These are phyloP conservation scores for Denticeps clupeoides DNA, from an alignment of 2,797 vertebrate genomes.

Conservation along the genomic window DNA sequence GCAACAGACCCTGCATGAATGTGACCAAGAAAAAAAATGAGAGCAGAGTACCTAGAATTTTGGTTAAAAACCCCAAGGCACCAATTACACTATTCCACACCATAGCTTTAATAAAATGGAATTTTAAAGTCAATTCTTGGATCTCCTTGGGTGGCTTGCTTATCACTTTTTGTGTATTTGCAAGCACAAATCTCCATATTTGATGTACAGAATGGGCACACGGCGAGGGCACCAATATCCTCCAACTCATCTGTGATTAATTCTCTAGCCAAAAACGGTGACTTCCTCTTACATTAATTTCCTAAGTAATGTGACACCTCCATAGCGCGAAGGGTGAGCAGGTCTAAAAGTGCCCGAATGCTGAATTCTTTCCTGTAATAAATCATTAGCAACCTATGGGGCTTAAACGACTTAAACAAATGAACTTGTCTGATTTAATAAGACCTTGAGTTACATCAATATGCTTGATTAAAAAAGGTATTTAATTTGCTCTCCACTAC, in stretches of 20 bases:
- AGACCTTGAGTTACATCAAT: conserved; percentile 57
- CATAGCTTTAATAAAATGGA: too few species aligned
- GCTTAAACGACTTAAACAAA: conserved; percentile 68
- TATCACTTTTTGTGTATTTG: conserved; percentile 22
- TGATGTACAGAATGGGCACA: conserved; percentile 43
- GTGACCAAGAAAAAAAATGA: too few species aligned
- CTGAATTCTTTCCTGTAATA: conserved; percentile 60
- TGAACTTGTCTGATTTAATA: conserved; percentile 69
- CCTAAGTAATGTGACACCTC: conserved; percentile 57
- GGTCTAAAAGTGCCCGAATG: conserved; percentile 51
- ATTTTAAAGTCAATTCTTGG: too few species aligned
- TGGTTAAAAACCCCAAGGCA: too few species aligned
- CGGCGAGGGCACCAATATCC: conserved; percentile 27
- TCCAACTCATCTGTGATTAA: conserved; percentile 55
- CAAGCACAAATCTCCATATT: conserved; percentile 28
- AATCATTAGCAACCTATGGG: conserved; percentile 63
- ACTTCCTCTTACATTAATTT: conserved; percentile 68
- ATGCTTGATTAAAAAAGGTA: conserved; percentile 31
- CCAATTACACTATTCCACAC: too few species aligned
- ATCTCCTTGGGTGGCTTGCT: conserved; percentile 7
- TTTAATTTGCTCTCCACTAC: conserved; percentile 10
- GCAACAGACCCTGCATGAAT: too few species aligned
- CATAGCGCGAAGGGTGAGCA: conserved; percentile 31
- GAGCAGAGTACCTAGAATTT: too few species aligned
- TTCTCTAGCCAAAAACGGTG: conserved; percentile 60